Evolutionary conservation across 2,888 invertebrate species (phyloP).

Genomic region (Heliconius ethilla): DNA sequence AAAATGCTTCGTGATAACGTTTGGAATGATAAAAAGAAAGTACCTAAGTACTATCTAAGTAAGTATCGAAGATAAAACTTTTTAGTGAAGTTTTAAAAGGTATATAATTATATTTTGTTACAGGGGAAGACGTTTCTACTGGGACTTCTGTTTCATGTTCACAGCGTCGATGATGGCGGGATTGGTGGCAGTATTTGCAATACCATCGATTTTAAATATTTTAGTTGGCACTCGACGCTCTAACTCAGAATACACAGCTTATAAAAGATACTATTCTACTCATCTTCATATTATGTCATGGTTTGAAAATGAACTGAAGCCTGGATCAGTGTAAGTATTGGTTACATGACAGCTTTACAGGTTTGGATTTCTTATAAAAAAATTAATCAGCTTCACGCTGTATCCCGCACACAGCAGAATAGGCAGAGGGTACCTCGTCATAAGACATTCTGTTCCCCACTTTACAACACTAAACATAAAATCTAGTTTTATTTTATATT

Average conservation of each 20-base stretch:
- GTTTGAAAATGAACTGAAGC: conserved; percentile 85
- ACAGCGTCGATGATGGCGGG: conserved; percentile 86
- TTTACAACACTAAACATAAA: no score
- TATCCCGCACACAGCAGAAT: no score
- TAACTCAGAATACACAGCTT: conserved; percentile 82
- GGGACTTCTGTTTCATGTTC: conserved; percentile 84
- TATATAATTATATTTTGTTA: conserved; percentile 1
- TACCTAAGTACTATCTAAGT: no score
- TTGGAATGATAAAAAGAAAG: not conserved
- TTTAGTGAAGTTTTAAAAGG: not conserved
- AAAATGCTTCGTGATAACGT: not conserved
- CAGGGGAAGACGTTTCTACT: conserved; percentile 86
- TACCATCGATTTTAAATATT: conserved; percentile 85
- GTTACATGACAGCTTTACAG: not conserved
- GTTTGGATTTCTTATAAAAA: not conserved
- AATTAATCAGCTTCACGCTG: no score
- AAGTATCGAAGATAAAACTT: not conserved
- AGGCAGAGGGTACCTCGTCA: no score
- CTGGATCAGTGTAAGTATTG: conserved; percentile 73
- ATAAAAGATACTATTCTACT: conserved; percentile 87
- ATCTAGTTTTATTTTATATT: no score
- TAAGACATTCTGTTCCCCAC: no score
- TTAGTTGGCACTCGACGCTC: conserved; percentile 86
- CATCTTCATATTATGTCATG: conserved; percentile 86
- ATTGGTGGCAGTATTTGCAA: conserved; percentile 84